A percentile compares a stretch with the other conserved stretches of the same genome.
Evolutionary conservation across 1,140 invertebrate species (phyloP).

Genomic region (Pachypeltis micranthus): DNA sequence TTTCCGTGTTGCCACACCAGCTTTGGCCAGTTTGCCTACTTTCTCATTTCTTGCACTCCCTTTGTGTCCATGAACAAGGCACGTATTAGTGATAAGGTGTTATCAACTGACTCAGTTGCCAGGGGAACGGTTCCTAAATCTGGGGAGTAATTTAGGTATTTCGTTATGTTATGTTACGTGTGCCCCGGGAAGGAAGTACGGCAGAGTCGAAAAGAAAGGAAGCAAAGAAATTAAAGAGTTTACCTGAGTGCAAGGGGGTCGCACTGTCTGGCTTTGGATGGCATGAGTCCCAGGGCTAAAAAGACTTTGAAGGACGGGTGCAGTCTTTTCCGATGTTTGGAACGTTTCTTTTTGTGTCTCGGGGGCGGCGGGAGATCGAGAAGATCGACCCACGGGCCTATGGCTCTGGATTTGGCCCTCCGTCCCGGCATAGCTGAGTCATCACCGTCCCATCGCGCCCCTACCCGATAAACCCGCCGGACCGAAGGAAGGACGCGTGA

Average conservation of each 20-base stretch:
- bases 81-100: too few species aligned
- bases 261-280: constrained; percentile 16
- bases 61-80: too few species aligned
- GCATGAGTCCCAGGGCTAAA: constrained; percentile 18
- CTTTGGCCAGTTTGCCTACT: too few species aligned
- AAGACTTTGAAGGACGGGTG: constrained; percentile 20
- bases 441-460: background rate
- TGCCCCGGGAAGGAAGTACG: too few species aligned
- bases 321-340: constrained; percentile 17
- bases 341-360: constrained; percentile 10
- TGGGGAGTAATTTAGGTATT: too few species aligned
- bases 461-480: background rate
- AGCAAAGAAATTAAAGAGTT: too few species aligned
- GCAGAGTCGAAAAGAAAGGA: too few species aligned
- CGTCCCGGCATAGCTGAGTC: constrained; percentile 10
- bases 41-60: too few species aligned
- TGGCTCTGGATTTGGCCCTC: constrained; percentile 11
- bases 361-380: background rate
- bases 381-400: constrained; percentile 13
- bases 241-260: constrained; percentile 19
- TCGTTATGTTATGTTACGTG: too few species aligned
- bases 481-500: background rate
- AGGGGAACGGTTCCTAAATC: too few species aligned
- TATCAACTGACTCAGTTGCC: too few species aligned
- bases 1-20: too few species aligned